phyloP scores from a whole-genome alignment of 2,113 vertebrate species.

The Catharus minimus region DNA sequence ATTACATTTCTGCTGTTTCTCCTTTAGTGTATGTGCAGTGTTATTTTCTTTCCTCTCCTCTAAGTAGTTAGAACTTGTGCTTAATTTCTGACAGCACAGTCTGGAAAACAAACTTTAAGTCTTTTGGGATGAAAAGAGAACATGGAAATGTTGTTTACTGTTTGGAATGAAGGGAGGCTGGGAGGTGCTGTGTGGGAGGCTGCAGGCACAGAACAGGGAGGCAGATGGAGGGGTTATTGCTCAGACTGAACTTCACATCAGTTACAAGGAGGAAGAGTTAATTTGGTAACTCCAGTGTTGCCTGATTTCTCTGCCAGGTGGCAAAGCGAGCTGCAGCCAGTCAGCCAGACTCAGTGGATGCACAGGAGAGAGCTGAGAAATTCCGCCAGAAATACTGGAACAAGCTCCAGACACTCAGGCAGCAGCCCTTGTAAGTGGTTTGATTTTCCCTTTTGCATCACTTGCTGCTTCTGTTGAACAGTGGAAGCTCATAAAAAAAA shows the following conservation, averaged over 20 bases:
- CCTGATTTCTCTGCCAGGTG: slow-evolving; percentile 75
- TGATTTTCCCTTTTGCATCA: background rate
- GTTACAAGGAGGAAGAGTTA: background rate
- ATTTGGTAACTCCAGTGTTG: background rate
- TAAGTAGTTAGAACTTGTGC: background rate
- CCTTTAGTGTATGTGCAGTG: background rate
- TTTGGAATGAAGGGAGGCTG: background rate
- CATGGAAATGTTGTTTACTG: background rate
- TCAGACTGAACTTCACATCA: background rate
- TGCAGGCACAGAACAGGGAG: background rate
- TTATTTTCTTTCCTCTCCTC: background rate
- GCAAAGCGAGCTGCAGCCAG: slow-evolving; percentile 93
- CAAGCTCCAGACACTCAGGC: slow-evolving; percentile 92
- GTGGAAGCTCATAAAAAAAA: background rate
- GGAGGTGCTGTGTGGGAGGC: background rate
- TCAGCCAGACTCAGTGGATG: slow-evolving; percentile 85
- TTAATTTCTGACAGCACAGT: background rate
- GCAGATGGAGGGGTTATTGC: slow-evolving; percentile 1
- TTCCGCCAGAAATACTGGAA: slow-evolving; percentile 95
- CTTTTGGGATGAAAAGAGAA: background rate
- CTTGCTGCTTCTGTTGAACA: background rate
- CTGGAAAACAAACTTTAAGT: background rate
- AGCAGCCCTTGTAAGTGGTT: slow-evolving; percentile 91
- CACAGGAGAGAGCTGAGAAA: slow-evolving; percentile 85
- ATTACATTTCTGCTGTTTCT: background rate